Base-by-base conservation (phyloP, 2,797 vertebrate genomes). In the Fistularia commersonii region DNA sequence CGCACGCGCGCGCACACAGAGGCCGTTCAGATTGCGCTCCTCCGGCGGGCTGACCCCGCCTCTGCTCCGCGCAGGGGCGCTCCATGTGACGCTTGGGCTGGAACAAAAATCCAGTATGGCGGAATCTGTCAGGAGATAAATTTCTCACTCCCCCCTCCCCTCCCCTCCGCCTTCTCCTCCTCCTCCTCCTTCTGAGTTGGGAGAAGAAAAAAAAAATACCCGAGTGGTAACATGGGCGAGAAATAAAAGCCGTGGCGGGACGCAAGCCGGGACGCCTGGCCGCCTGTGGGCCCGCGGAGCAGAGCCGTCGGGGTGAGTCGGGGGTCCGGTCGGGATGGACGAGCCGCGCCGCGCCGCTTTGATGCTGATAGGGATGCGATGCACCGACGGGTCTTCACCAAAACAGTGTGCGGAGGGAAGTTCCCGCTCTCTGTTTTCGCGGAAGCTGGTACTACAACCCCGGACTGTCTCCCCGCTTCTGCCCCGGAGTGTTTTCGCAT, bases 51-150 rank as follows among this genome's bases (percentile, higher is more conserved):
- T 77, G 50, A 82, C 74, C 77, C 82, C 84, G 82, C 81, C 85
- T 81, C 80, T 77, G 73, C 53, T 65, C 32, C 64, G 75, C 66
- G 81, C 80, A 80, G 85, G 81, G 80, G 72, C 74, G 77, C 85
- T 83, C 84, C 88, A 85, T 87, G 87, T 91, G 90, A 90, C 88
- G 79, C 77, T 76, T 71, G 74, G 77, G 81, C 82, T 79, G 61
- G 8, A 66, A 81, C 83, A 83, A 85, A 89, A 88, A 91, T 90
- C 89, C 88, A 91, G 90, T 90, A 91, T 91, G 90, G 90, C 90
- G 90, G 90, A 90, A 85, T 90, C 83, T 90, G 88, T 90, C 88
- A 90, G 85, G 82, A 86, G 83, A 85, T 84, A 88, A 82, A 64
- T 77, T 74, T 76, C 73, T 78, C 53, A 51, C 56, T 61, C 46